phyloP scores from a whole-genome alignment of 2,113 vertebrate genomes.

The Megalops atlanticus region DNA sequence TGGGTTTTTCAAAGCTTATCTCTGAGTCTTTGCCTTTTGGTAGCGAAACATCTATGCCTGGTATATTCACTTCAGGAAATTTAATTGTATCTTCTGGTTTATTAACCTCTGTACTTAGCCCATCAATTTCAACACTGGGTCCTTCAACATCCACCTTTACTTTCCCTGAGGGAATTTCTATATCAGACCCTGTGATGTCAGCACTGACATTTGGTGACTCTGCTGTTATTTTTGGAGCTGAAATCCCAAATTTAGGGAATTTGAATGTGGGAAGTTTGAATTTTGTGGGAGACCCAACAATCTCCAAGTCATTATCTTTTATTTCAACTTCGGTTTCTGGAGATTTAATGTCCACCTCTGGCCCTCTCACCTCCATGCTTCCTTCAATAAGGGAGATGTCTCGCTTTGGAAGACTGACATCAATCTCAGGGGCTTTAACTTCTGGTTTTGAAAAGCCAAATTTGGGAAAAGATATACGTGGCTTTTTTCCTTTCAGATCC shows the following conservation, averaged over 20 bases:
- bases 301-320: background rate
- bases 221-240: conserved; percentile 16
- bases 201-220: background rate
- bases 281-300: conserved; percentile 39
- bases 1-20: no score
- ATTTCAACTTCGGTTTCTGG: conserved; percentile 26
- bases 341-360: conserved; percentile 36
- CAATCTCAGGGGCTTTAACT: conserved; percentile 19
- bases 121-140: background rate
- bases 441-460: conserved; percentile 61
- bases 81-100: background rate
- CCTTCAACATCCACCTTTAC: background rate
- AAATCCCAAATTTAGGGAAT: conserved; percentile 46
- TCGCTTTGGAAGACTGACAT: conserved; percentile 38
- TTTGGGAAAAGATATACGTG: conserved; percentile 42
- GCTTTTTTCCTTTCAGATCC: conserved; percentile 50
- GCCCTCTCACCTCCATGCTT: conserved; percentile 41
- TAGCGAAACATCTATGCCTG: background rate
- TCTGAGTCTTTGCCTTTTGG: background rate
- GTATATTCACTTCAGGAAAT: background rate
- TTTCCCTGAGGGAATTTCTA: background rate
- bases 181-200: conserved; percentile 35
- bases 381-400: conserved; percentile 48
- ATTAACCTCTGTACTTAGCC: background rate
- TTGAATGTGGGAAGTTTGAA: conserved; percentile 56